phyloP scores from a whole-genome alignment of 2,888 invertebrate species.

The Brassicogethes aeneus region DNA sequence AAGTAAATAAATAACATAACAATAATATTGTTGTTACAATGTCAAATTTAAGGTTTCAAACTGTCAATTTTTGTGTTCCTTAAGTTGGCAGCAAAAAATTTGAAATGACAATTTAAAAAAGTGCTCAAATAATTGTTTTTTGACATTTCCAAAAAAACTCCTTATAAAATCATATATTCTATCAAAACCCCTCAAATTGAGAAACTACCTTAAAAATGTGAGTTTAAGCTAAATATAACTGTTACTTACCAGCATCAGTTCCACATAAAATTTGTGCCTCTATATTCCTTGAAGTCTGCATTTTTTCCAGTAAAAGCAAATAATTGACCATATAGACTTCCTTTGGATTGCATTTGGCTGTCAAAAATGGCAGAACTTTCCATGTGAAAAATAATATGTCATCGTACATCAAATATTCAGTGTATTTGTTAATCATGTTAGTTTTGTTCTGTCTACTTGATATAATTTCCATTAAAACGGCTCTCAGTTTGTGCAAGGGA shows the following conservation, averaged over 20 bases:
- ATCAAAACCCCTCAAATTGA: too few relatives aligned
- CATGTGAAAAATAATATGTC: conserved; percentile 70
- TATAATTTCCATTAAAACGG: conserved; percentile 55
- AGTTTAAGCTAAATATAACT: too few relatives aligned
- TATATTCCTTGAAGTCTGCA: conserved; percentile 29
- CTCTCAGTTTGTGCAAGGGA: conserved; percentile 58
- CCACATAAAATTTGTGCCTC: conserved; percentile 30
- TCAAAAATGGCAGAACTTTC: conserved; percentile 49
- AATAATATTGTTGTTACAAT: too few relatives aligned
- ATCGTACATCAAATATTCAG: conserved; percentile 63
- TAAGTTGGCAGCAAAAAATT: too few relatives aligned
- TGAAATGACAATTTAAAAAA: too few relatives aligned
- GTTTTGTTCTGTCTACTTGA: conserved; percentile 53
- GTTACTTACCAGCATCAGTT: conserved; percentile 23
- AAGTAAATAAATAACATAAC: too few relatives aligned
- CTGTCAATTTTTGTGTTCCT: too few relatives aligned
- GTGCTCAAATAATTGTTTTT: too few relatives aligned
- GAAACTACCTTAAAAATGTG: too few relatives aligned
- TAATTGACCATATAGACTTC: conserved; percentile 37
- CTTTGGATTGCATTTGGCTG: conserved; percentile 46
- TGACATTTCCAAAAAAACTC: too few relatives aligned
- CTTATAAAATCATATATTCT: too few relatives aligned
- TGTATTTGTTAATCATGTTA: conserved; percentile 56
- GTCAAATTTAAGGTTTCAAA: too few relatives aligned
- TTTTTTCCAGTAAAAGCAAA: conserved; percentile 33